These are phyloP conservation scores for Erpobdella octoculata DNA, from an alignment of 2,888 invertebrate species.

Conservation along the genomic window DNA sequence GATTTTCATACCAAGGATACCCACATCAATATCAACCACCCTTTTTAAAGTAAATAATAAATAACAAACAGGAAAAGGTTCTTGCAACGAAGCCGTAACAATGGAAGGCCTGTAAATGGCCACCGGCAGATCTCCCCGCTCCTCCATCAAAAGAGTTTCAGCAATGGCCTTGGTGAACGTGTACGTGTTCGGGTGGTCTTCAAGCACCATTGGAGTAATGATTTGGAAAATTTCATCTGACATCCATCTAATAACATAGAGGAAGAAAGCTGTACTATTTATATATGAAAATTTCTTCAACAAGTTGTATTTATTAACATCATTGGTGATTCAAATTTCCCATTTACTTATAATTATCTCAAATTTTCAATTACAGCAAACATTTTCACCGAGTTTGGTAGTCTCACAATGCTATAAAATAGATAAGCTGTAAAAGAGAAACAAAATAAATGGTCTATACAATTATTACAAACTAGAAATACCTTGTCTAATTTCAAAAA, in stretches of 20 bases:
- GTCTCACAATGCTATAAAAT: too few relatives aligned
- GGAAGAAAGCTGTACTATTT: too few relatives aligned
- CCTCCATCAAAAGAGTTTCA: conserved; percentile 20
- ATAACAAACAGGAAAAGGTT: conserved; percentile 20
- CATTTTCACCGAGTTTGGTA: too few relatives aligned
- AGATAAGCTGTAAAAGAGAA: too few relatives aligned
- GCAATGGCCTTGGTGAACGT: conserved; percentile 29
- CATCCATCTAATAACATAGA: conserved; percentile 23
- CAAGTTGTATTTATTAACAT: too few relatives aligned
- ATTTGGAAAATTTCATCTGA: conserved; percentile 14
- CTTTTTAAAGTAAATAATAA: background rate
- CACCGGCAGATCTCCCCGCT: conserved; percentile 14
- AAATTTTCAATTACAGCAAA: too few relatives aligned
- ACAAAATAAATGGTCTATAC: too few relatives aligned
- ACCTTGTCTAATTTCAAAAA: too few relatives aligned
- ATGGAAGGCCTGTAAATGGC: conserved; percentile 28
- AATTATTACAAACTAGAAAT: too few relatives aligned
- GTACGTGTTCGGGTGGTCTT: conserved; percentile 25
- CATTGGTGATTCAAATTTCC: too few relatives aligned
- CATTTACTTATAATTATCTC: too few relatives aligned
- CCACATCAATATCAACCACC: background rate
- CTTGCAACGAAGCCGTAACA: conserved; percentile 17
- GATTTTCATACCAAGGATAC: background rate
- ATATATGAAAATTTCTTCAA: too few relatives aligned
- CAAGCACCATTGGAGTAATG: conserved; percentile 16